Evolutionary conservation across 2,888 invertebrate species (phyloP), one percentile per base, ranked within the genome.

Genomic region (Eucera pruinosa): DNA sequence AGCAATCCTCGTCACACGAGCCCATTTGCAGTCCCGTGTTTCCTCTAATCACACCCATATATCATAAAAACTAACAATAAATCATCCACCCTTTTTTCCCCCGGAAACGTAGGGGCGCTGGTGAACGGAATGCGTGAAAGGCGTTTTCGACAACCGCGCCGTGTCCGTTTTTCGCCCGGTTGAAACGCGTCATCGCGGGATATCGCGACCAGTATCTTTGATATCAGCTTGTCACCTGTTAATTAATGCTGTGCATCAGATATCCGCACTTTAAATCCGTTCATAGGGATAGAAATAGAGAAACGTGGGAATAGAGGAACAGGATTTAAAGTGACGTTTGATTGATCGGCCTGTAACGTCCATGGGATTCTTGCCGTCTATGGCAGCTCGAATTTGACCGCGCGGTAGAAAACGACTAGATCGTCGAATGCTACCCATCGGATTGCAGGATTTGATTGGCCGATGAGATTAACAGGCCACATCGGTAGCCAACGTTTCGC

Each of bases 311-410:
- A 30, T 52, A 39, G 41, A n/a, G 18, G 2, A 30, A 52, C 45
- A 11, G 52, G 30, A 66, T 47, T 33, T 36, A 30, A 58, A 72
- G 64, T 47, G 80, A 82, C 64, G 48, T 43, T 62, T 82, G 75
- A 83, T 80, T 69, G 75, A 82, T 79, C n/a, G 66, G 36, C 27
- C 25, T 7, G 36, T 2, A 55, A 66, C 55, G 41, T 52, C 18
- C 30, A n/a, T 11, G 55, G 48, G 50, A 62, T 68, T 68, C 50
- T 33, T 67, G 52, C 20, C n/a, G 5, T n/a, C n/a, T n/a, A n/a
- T 18, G 27, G 45, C 7, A 33, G 39, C 67, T 61, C 67, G 57
- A 74, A 54, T 77, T 77, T 57, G 45, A 20, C 30, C 39, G 39
- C 9, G 13, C 47, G 30, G 62, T n/a, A 50, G 57, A 30, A 30